A percentile compares a stretch with the other conserved stretches of the same genome.
Evolutionary conservation across 2,888 invertebrate species (phyloP).

Genomic region (Phortica magna): DNA sequence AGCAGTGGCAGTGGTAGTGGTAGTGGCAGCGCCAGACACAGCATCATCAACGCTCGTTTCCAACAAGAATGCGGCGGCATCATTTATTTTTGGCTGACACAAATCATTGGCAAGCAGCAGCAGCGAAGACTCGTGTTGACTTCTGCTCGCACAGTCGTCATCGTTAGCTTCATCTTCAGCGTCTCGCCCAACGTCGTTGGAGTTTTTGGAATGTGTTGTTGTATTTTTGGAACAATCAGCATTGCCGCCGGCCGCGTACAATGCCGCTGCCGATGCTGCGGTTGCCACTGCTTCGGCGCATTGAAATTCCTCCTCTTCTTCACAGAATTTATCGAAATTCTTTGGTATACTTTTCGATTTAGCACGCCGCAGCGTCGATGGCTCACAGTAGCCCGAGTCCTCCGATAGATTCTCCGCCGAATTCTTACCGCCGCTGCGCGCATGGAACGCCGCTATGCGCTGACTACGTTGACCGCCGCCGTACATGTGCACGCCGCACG

Average conservation of each 20-base stretch:
- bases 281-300: slow-evolving; percentile 42
- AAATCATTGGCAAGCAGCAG: slow-evolving; percentile 54
- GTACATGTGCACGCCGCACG: neutral
- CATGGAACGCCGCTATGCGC: slow-evolving; percentile 47
- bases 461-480: slow-evolving; percentile 4
- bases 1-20: slow-evolving; percentile 38
- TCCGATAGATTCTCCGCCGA: slow-evolving; percentile 89
- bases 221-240: slow-evolving; percentile 47
- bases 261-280: slow-evolving; percentile 38
- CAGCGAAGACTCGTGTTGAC: neutral
- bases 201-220: slow-evolving; percentile 65
- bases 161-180: slow-evolving; percentile 27
- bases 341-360: slow-evolving; percentile 79
- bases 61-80: slow-evolving; percentile 50
- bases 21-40: slow-evolving; percentile 35
- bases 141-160: slow-evolving; percentile 30
- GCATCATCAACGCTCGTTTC: slow-evolving; percentile 27
- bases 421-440: slow-evolving; percentile 77
- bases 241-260: too few species aligned
- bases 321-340: slow-evolving; percentile 77
- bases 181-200: slow-evolving; percentile 49
- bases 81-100: slow-evolving; percentile 70
- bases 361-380: slow-evolving; percentile 64
- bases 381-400: slow-evolving; percentile 87
- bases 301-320: slow-evolving; percentile 73